phyloP scores from a whole-genome alignment of 30 jellyfish, hydroid and myxozoan genomes.

The Turritopsis dohrnii region DNA sequence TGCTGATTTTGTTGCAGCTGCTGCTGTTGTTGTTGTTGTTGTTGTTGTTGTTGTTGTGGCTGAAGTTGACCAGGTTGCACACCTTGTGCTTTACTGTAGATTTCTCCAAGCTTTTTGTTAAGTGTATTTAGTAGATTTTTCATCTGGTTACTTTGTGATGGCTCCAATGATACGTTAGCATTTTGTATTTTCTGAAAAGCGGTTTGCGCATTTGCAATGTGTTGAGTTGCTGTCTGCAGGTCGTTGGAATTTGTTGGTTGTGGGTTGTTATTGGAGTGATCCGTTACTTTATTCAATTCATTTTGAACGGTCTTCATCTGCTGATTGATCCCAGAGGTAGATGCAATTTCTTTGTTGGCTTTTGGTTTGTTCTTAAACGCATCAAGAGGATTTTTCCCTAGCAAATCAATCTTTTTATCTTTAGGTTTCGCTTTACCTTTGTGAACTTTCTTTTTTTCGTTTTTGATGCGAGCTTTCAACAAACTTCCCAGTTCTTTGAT shows the following conservation, averaged over 20 bases:
- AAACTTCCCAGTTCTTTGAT: constrained; percentile 29
- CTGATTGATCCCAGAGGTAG: background rate
- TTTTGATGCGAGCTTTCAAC: constrained; percentile 42
- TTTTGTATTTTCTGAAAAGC: constrained; percentile 5
- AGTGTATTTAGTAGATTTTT: constrained; percentile 59
- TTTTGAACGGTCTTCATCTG: background rate
- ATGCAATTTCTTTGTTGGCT: background rate
- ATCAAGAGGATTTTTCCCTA: constrained; percentile 2
- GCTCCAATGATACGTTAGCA: constrained; percentile 1
- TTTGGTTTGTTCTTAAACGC: background rate
- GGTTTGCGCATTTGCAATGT: constrained; percentile 1
- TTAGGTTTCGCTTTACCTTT: constrained; percentile 2
- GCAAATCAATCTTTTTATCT: background rate
- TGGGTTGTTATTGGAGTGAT: background rate
- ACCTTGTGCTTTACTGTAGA: constrained; percentile 60
- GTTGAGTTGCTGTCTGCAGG: constrained; percentile 11
- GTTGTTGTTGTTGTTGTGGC: constrained; percentile 36
- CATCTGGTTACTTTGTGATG: constrained; percentile 35
- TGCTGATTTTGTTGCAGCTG: background rate
- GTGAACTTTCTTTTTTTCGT: constrained; percentile 26
- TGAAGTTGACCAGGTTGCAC: background rate
- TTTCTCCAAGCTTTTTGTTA: constrained; percentile 81
- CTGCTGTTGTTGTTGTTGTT: constrained; percentile 9
- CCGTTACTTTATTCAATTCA: background rate
- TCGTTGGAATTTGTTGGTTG: constrained; percentile 9